Evolutionary conservation across 1,140 invertebrate species (phyloP).

Genomic region (Chironomus striatipennis): DNA sequence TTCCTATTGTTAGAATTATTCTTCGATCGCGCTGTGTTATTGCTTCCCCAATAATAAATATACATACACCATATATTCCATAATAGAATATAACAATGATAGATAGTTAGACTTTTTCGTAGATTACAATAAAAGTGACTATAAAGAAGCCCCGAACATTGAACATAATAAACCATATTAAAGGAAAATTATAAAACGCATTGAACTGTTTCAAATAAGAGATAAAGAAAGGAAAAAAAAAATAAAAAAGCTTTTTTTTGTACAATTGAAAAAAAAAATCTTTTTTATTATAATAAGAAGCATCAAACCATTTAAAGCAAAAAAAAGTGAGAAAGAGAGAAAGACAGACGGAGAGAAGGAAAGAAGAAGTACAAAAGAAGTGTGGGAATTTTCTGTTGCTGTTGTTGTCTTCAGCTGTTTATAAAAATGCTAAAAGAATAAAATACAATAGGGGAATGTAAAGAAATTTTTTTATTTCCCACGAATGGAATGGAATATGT

Average conservation of each 20-base stretch:
- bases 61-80: too few relatives aligned
- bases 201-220: conserved; percentile 21
- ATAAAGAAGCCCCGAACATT: conserved; percentile 16
- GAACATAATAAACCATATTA: conserved; percentile 19
- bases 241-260: neutral
- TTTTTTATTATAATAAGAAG: conserved; percentile 10
- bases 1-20: neutral
- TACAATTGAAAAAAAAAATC: neutral
- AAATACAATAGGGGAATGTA: conserved; percentile 23
- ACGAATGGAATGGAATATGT: conserved; percentile 18
- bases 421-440: conserved; percentile 23
- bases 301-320: conserved; percentile 17
- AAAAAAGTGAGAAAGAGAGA: neutral
- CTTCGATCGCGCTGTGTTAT: neutral
- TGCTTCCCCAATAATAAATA: neutral
- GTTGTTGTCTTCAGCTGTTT: conserved; percentile 23
- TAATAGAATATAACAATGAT: neutral
- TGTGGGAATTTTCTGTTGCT: conserved; percentile 20
- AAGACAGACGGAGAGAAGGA: neutral
- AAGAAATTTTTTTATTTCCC: conserved; percentile 14
- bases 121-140: neutral
- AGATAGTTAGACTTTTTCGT: neutral
- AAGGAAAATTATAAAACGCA: conserved; percentile 22
- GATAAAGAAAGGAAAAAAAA: neutral
- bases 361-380: conserved; percentile 18